Evolutionary conservation across 1,140 invertebrate species (phyloP).

Genomic region (Drosophila ironensis): DNA sequence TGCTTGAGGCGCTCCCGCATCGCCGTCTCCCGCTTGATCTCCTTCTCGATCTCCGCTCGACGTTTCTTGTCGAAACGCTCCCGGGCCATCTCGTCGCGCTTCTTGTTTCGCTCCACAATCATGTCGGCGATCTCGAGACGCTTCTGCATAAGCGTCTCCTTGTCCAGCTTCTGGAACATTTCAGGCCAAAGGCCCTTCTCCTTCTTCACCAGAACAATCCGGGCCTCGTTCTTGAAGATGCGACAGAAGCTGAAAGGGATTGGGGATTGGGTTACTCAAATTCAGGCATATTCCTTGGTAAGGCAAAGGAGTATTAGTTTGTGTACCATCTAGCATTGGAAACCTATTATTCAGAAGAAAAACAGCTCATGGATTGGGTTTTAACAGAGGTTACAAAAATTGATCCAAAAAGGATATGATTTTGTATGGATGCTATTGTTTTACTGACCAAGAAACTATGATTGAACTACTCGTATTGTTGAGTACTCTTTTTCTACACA

Average conservation of each 20-base stretch:
- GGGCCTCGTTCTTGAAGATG: constrained; percentile 78
- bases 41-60: constrained; percentile 69
- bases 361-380: too few relatives aligned
- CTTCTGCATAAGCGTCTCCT: constrained; percentile 63
- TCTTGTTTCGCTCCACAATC: constrained; percentile 75
- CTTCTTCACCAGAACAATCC: constrained; percentile 75
- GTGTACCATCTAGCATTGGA: too few relatives aligned
- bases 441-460: too few relatives aligned
- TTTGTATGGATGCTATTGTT: too few relatives aligned
- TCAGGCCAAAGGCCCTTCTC: constrained; percentile 75
- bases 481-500: too few relatives aligned
- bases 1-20: constrained; percentile 74
- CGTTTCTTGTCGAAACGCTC: constrained; percentile 73
- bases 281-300: too few relatives aligned
- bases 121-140: constrained; percentile 72
- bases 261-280: too few relatives aligned
- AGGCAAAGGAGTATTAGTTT: too few relatives aligned
- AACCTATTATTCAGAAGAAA: too few relatives aligned
- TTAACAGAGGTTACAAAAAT: too few relatives aligned
- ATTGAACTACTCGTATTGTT: too few relatives aligned
- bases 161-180: constrained; percentile 68
- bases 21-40: constrained; percentile 66
- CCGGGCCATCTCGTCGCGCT: constrained; percentile 65
- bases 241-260: constrained; percentile 67
- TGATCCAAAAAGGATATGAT: too few relatives aligned